Base-by-base conservation (phyloP, 2,797 vertebrate species). In the Danio aesculapii region DNA sequence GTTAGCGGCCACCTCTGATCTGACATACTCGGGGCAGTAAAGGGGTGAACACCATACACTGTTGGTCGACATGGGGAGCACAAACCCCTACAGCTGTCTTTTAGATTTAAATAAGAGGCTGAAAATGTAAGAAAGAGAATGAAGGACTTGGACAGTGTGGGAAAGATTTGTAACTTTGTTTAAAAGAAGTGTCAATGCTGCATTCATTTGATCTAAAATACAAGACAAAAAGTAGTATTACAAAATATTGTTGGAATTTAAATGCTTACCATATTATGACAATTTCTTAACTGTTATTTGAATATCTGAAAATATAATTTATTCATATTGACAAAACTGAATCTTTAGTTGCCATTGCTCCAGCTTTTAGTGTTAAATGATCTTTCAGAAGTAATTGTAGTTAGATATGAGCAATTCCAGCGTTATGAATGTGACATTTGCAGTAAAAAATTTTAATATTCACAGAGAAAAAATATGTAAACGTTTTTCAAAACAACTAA, bases 1-100 rank as follows among this genome's bases (percentile, higher is more conserved):
- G 90, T 92, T 87, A 83, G 16, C 63, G 72, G 84, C 76, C 68
- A 78, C 87, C 85, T 93, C 90, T 92, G 91, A 93, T 93, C 90
- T 91, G 75, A 75, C 86, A 75, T 80, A 88, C 79, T 69, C 19
- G 3, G 62, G 49, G 74, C 61, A 10, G 77, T 81, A 67, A 83
- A 55, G 19, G 79, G 66, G 55, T 50, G 41, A 73, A 62, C 39
- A 21, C 58, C 68, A 82, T 75, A 77, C 79, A 44, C 64, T 82
- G 55, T 81, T 66, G 66, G 66, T 75, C 68, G 63, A 49, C 0
- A 13, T n/a, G 50, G 21, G 17, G 17, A 14, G 2, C 6, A 67
- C 19, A 7, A 55, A 49, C 61, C 59, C 78, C 66, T 14, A 76
- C 71, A 84, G 83, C 79, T 55, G 68, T 58, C 67, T 70, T 82